phyloP scores from a whole-genome alignment of 2,888 invertebrate species.

The Nasonovia ribisnigri region DNA sequence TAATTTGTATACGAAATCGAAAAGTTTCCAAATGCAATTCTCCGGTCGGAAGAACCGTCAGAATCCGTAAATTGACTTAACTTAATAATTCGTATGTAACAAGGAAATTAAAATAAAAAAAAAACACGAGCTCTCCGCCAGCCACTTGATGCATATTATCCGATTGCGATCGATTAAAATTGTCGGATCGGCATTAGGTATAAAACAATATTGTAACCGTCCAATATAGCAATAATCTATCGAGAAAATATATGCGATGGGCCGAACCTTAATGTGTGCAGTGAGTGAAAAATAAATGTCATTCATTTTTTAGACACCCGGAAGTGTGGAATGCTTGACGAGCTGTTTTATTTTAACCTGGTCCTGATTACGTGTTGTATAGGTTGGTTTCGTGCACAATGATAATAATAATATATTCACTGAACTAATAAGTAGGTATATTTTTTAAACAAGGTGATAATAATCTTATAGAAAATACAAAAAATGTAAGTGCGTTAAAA shows the following conservation, averaged over 20 bases:
- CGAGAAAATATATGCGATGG: background rate
- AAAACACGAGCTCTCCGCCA: background rate
- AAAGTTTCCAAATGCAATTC: background rate
- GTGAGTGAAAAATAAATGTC: background rate
- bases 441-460: background rate
- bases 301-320: background rate
- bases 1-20: slow-evolving; percentile 25
- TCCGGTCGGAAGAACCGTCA: background rate
- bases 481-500: background rate
- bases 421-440: background rate
- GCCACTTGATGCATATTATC: background rate
- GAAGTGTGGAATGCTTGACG: background rate
- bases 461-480: background rate
- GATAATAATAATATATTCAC: background rate
- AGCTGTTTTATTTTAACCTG: background rate
- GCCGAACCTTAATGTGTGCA: background rate
- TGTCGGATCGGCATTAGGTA: background rate
- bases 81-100: background rate
- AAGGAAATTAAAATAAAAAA: slow-evolving; percentile 7
- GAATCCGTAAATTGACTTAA: background rate
- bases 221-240: background rate
- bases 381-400: background rate
- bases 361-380: background rate
- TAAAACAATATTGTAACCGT: background rate
- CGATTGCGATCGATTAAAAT: background rate